Evolutionary conservation across 2,797 vertebrate genomes (phyloP).

Genomic region (Sebastes elongatus): DNA sequence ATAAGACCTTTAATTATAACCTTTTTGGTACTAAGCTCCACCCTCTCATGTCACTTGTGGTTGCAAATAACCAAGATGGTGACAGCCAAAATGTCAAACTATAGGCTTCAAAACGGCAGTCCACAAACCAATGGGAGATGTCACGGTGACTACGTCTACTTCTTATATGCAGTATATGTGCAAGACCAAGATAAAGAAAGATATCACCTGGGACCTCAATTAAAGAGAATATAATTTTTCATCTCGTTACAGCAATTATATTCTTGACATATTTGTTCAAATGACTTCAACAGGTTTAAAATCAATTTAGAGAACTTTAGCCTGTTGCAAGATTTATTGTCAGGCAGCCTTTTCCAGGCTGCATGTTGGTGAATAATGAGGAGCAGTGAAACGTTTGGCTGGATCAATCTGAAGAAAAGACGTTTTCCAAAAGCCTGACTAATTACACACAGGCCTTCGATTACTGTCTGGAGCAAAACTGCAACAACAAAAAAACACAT

Average conservation of each 20-base stretch:
- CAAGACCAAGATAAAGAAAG: background rate
- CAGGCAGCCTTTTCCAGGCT: conserved; percentile 51
- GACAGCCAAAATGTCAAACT: fast-evolving
- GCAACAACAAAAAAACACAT: conserved; percentile 44
- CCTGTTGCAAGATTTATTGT: conserved; percentile 50
- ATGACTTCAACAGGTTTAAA: conserved; percentile 57
- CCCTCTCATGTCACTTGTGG: fast-evolving
- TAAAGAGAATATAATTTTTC: conserved; percentile 10
- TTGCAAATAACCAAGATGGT: no score
- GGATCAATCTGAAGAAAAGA: conserved; percentile 67
- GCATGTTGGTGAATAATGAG: conserved; percentile 70
- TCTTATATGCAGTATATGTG: no score
- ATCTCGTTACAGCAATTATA: conserved; percentile 33
- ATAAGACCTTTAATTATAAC: no score
- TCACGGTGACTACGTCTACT: no score
- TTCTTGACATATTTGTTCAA: conserved; percentile 52
- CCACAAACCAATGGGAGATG: no score
- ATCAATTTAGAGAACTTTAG: conserved; percentile 68
- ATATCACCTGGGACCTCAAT: conserved; percentile 2
- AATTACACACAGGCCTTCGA: conserved; percentile 72
- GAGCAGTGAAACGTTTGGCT: conserved; percentile 57
- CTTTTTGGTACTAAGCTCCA: no score
- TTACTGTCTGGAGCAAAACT: conserved; percentile 65
- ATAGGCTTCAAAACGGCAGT: no score
- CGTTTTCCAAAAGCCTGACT: conserved; percentile 63